A percentile compares a stretch with the other conserved stretches of the same genome.
These are phyloP conservation scores for Bovichtus variegatus DNA, from an alignment of 2,797 vertebrate species.

Conservation along the genomic window DNA sequence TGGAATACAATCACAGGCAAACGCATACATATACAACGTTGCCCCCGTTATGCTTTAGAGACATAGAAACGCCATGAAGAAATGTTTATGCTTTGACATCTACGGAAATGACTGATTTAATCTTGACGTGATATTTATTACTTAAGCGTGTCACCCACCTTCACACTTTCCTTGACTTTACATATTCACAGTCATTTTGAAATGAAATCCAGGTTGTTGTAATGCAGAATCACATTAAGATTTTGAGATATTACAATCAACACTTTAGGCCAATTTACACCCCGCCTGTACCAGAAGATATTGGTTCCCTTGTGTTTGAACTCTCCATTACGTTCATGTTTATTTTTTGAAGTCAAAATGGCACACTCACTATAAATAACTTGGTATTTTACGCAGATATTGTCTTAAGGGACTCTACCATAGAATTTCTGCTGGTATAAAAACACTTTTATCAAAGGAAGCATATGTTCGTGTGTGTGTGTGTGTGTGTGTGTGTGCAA, in stretches of 20 bases:
- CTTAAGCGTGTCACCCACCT: background rate
- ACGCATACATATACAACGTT: conserved; percentile 50
- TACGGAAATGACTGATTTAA: background rate
- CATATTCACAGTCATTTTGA: background rate
- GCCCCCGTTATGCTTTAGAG: conserved; percentile 9
- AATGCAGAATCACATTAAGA: conserved; percentile 13
- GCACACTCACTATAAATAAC: conserved; percentile 77
- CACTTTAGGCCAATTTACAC: background rate
- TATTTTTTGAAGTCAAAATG: conserved; percentile 76
- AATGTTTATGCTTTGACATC: conserved; percentile 31
- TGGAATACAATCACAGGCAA: conserved; percentile 70
- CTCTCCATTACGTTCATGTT: conserved; percentile 56
- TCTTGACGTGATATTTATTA: background rate
- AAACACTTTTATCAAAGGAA: conserved; percentile 87
- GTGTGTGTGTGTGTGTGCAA: conserved; percentile 48
- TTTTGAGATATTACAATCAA: conserved; percentile 11
- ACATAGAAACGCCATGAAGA: conserved; percentile 30
- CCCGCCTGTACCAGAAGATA: conserved; percentile 18
- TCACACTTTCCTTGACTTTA: conserved; percentile 13
- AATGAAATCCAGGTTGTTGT: background rate
- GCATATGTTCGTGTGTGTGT: conserved; percentile 82
- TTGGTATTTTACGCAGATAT: conserved; percentile 80
- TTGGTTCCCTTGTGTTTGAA: conserved; percentile 37
- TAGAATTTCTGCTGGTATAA: conserved; percentile 79
- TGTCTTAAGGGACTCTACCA: conserved; percentile 78